phyloP scores from a whole-genome alignment of 2,113 vertebrate species.

The Lipophrys pholis region DNA sequence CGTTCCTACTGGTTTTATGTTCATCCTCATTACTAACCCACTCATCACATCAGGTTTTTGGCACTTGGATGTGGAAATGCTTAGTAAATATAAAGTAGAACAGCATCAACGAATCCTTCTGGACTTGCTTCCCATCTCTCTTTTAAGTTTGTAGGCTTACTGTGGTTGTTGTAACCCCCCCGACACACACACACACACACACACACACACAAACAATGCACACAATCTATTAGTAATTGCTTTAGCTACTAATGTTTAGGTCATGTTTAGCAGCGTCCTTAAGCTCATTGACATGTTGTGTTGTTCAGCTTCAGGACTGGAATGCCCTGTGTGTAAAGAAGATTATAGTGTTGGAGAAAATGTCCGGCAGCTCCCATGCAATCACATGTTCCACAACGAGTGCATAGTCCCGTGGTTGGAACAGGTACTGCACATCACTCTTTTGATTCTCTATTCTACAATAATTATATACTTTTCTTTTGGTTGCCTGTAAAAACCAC shows the following conservation, averaged over 20 bases:
- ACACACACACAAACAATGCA: too few relatives aligned
- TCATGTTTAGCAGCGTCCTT: too few relatives aligned
- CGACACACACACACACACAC: too few relatives aligned
- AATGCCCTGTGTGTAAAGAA: conserved; percentile 99
- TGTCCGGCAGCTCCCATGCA: conserved; percentile 96
- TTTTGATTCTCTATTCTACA: background rate
- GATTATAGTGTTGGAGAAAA: conserved; percentile 93
- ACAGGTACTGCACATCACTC: conserved; percentile 84
- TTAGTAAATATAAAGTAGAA: background rate
- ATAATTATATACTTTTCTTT: too few relatives aligned
- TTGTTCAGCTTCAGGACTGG: conserved; percentile 89
- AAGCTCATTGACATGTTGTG: too few relatives aligned
- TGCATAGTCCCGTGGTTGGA: conserved; percentile 99
- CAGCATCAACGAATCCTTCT: background rate
- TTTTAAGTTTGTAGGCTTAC: background rate
- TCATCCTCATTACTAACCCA: background rate
- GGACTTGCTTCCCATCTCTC: background rate
- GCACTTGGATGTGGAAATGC: background rate
- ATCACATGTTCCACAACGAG: conserved; percentile 96
- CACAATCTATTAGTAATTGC: too few relatives aligned
- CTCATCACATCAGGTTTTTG: background rate
- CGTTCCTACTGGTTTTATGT: background rate
- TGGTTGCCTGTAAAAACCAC: too few relatives aligned
- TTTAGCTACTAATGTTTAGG: too few relatives aligned
- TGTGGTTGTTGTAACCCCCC: background rate